Evolutionary conservation across 2,113 vertebrate genomes (phyloP), one percentile per base, ranked within the genome.

Genomic region (Excalfactoria chinensis): DNA sequence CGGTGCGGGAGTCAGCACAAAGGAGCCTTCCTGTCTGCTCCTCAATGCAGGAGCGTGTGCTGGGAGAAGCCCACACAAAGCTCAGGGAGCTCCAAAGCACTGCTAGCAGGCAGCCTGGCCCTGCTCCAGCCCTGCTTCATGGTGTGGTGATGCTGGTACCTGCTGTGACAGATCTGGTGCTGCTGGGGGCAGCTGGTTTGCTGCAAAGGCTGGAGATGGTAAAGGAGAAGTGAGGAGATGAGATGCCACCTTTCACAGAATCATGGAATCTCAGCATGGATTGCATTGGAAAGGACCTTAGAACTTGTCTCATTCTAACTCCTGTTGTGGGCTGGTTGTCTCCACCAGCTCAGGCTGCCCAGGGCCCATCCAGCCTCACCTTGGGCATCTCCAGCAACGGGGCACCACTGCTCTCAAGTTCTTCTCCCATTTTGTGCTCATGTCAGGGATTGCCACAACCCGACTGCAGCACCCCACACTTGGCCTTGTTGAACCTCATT

Each of bases 1-100:
- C 28, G 18, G 90, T 92, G 91, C 13, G 48, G 94, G 89, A 96
- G 96, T 96, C 97, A 97, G 97, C 97, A 97, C 87, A 95, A 91
- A 73, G 89, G 95, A 96, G 84, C 77, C 82, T 84, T 92, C 79
- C 55, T 3, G 0, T 55, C 92, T 84, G 73, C 86, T 86, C 43
- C 49, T 32, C 1, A 0, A 76, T 35, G 83, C 49, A 37, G 86
- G 72, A 69, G 43, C 20, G 1, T 41, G 55, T 1, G 4, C 48
- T 46, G 75, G 55, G 53, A 83, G 53, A 69, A 48, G 71, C 25
- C 30, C 71, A 41, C n/a, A 8, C 10, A 4, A 0, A 6, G 59
- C n/a, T 5, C 43, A 23, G 30, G 35, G 7, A 67, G 22, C 25
- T 37, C 25, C 18, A 21, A 22, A 20, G 40, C 25, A 3, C 4